Base-by-base conservation (phyloP, 2,797 vertebrate species). In the Sebastes cheni region DNA sequence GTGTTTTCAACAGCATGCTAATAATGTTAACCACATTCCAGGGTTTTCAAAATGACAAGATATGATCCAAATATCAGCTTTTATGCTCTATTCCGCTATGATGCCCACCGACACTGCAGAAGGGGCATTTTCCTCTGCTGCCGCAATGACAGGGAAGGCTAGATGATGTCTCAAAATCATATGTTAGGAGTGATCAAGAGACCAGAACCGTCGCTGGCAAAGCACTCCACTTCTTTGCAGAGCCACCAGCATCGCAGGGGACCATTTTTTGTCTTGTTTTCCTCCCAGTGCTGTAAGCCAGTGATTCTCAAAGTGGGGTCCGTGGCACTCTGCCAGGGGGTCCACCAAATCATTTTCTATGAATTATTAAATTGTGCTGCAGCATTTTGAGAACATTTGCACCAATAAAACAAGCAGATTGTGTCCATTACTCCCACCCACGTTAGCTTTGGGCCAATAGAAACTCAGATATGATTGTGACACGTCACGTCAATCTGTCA, bases 1-100 rank as follows among this genome's bases (percentile, higher is more conserved):
- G 66, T 56, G 56, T 81, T 90, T 76, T 71, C 67, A 89, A 80
- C 70, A 75, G 79, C 75, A 76, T 79, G 79, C 58, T 77, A 86
- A 89, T 84, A 78, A 78, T 67, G 77, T 46, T 65, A 81, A 78
- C 79, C 65, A 50, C 55, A 70, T 58, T 68, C 67, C 30, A 82
- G 61, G 36, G 29, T 30, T 79, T 82, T 39, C n/a, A 7, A 83
- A 86, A 88, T 72, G 74, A 60, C 70, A 62, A 64, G 65, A 77
- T 56, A 55, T 56, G 25, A 77, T 75, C 62, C 72, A 84, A 72
- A 91, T 86, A 69, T 79, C 13, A 2, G 34, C 36, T 77, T 84
- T 84, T 32, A 62, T 75, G 56, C 46, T 73, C 29, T 10, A 16
- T 62, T 67, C 73, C 3, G 39, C 70, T 71, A 36, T 8, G 73